Conservation (phyloP, 1,140 invertebrate species). For the Dendrolimus punctatus region DNA sequence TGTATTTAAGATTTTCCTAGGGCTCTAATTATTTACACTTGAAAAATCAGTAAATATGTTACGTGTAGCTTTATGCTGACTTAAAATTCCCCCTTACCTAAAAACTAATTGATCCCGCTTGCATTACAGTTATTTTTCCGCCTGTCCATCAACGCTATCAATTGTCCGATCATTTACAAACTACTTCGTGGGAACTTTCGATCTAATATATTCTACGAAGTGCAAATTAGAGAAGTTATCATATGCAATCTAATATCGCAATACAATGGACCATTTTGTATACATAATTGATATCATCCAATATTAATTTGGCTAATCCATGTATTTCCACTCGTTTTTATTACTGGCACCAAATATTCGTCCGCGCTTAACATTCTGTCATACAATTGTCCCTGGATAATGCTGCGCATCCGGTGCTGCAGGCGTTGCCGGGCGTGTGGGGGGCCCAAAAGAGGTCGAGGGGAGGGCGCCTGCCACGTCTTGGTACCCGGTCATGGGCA, state of each 20-base stretch:
- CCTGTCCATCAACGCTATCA: slow-evolving; percentile 12
- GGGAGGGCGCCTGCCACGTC: slow-evolving; percentile 68
- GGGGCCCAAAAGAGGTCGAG: slow-evolving; percentile 64
- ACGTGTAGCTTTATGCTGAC: slow-evolving; percentile 37
- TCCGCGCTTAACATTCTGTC: slow-evolving; percentile 93
- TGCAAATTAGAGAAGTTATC: slow-evolving; percentile 30
- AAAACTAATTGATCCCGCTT: slow-evolving; percentile 65
- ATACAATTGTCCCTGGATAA: slow-evolving; percentile 91
- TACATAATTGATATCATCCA: slow-evolving; percentile 13
- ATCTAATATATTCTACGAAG: slow-evolving; percentile 13
- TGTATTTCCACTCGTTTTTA: slow-evolving; percentile 77
- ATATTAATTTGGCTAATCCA: slow-evolving; percentile 31
- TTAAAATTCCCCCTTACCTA: slow-evolving; percentile 37
- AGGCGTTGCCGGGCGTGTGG: slow-evolving; percentile 22
- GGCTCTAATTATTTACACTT: slow-evolving; percentile 6
- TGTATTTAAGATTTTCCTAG: slow-evolving; percentile 7
- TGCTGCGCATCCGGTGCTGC: slow-evolving; percentile 79
- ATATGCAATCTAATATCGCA: slow-evolving; percentile 14
- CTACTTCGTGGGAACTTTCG: slow-evolving; percentile 14
- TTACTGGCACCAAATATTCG: slow-evolving; percentile 79
- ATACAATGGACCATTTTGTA: slow-evolving; percentile 9
- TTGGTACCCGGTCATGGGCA: slow-evolving; percentile 49
- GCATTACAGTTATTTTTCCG: slow-evolving; percentile 42
- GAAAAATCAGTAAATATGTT: not conserved
- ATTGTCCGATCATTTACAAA: slow-evolving; percentile 5